Evolutionary conservation across 2,113 vertebrate species (phyloP).

Genomic region (Epinephelus moara): DNA sequence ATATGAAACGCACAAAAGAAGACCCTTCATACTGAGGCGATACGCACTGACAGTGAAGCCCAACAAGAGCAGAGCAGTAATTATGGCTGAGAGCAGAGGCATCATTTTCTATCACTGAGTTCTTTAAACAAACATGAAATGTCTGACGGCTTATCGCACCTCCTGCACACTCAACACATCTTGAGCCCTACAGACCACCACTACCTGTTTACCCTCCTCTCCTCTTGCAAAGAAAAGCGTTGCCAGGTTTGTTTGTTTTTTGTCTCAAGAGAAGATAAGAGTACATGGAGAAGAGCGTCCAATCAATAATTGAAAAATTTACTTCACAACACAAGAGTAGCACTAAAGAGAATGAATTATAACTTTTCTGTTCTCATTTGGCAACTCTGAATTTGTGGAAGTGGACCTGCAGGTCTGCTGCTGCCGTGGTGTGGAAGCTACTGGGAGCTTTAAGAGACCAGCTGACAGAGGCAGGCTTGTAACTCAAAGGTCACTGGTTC

Average conservation of each 20-base stretch:
- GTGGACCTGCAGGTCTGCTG: slow-evolving; percentile 4
- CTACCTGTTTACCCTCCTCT: neutral
- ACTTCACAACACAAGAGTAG: neutral
- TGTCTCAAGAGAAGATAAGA: too few relatives aligned
- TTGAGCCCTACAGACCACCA: neutral
- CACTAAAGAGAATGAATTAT: neutral
- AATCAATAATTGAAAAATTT: slow-evolving; percentile 29
- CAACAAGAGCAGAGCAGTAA: slow-evolving; percentile 24
- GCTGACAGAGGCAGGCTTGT: slow-evolving; percentile 15
- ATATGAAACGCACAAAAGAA: neutral
- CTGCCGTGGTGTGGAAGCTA: neutral
- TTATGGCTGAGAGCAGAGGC: slow-evolving; percentile 7
- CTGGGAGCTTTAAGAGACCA: neutral
- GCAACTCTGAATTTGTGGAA: neutral
- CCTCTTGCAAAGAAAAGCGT: too few relatives aligned
- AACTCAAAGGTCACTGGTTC: slow-evolving; percentile 45
- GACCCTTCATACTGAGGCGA: neutral
- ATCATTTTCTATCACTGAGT: neutral
- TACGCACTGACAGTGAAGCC: neutral
- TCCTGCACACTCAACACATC: neutral
- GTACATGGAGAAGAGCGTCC: neutral
- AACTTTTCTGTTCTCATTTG: too few relatives aligned
- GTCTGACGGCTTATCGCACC: slow-evolving; percentile 20
- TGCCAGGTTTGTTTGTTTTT: too few relatives aligned
- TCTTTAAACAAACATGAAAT: slow-evolving; percentile 26